These are phyloP conservation scores for Centropus unirufus DNA, from an alignment of 2,113 vertebrate genomes.

Conservation along the genomic window DNA sequence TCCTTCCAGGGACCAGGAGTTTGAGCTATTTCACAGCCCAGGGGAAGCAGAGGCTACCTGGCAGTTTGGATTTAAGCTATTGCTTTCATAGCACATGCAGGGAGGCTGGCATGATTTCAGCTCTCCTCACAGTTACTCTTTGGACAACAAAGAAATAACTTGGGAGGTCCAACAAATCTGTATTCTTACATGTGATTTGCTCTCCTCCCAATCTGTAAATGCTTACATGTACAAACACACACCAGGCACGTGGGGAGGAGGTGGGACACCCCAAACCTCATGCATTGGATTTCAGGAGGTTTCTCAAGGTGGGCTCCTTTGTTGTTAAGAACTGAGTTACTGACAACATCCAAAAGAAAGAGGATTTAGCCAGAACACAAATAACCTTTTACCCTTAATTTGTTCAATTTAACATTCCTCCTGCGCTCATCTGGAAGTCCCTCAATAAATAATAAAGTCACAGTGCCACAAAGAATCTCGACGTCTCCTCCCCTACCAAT, in stretches of 20 bases:
- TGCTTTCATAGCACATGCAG: accelerated
- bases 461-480: neutral
- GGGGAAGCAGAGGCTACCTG: neutral
- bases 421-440: neutral
- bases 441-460: constrained; percentile 29
- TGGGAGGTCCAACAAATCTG: neutral
- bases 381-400: constrained; percentile 37
- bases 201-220: neutral
- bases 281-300: neutral
- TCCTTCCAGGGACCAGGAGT: neutral
- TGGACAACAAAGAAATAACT: neutral
- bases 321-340: neutral
- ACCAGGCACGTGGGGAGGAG: accelerated
- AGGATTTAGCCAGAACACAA: constrained; percentile 18
- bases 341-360: neutral
- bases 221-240: accelerated
- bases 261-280: neutral
- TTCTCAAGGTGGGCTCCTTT: neutral
- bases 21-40: neutral
- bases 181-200: neutral
- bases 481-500: neutral
- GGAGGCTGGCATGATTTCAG: neutral
- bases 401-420: constrained; percentile 32
- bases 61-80: neutral
- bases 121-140: neutral